Base-by-base conservation (phyloP, 2,797 vertebrate species). In the Gadopsis bispinosus region DNA sequence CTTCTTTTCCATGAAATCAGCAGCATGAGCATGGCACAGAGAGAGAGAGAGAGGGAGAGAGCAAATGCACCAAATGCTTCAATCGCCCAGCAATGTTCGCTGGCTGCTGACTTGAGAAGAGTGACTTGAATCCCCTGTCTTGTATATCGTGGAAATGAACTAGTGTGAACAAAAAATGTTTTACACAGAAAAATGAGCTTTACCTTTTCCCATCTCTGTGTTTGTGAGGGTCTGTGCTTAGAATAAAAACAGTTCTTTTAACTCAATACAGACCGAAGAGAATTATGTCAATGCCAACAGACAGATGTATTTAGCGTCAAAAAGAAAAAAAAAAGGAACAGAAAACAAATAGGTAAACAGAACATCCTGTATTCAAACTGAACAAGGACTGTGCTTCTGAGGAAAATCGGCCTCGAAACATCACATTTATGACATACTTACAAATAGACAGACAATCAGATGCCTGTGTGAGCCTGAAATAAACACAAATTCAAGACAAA, bases 1-100 rank as follows among this genome's bases (percentile, higher is more conserved):
- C 84, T 86, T 91, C 63, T 91, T 94, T 94, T 92, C 92, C 93
- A 92, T 93, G 85, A 92, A 94, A 91, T 90, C 90, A 88, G 88
- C 72, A 66, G 83, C 84, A 71, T 77, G 77, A 83, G 26, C 26
- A 26, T 91, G 84, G 89, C 83, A 89, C 37, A 80, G 59, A 69
- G 71, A 77, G 19, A 67, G 75, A 59, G 7, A 73, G 43, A 39
- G 67, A 79, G 29, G 53, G 37, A 64, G 11, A 62, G 73, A 69
- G 51, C 13, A 17, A 78, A 73, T 43, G 45, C 64, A 66, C 33
- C 73, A 39, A 80, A 73, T 73, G 60, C 73, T 89, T 91, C 70
- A 87, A 69, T 54, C 66, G 86, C 64, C 69, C 64, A 78, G 64
- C 77, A 80, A 86, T 79, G 59, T 73, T 90, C 69, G 58, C 79